Conservation (phyloP, 2,888 invertebrate genomes). For the Empis stercorea region DNA sequence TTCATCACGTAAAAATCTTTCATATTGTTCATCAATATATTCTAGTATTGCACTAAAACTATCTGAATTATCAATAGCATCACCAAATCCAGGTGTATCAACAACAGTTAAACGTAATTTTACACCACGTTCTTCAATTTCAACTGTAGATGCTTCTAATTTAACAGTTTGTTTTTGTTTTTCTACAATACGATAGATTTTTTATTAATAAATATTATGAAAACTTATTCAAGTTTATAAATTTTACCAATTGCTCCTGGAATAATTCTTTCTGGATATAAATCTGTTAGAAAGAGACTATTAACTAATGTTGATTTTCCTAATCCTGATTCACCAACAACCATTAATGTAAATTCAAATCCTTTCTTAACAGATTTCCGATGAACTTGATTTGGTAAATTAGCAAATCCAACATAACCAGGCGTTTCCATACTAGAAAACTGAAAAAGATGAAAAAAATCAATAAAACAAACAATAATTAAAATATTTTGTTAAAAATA, state of each 20-base stretch:
- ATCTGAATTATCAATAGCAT: conserved; percentile 87
- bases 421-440: conserved; percentile 76
- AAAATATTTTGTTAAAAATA: neutral
- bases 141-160: conserved; percentile 90
- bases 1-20: conserved; percentile 80
- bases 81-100: conserved; percentile 93
- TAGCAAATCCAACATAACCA: conserved; percentile 67
- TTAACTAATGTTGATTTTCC: conserved; percentile 95
- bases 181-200: conserved; percentile 41
- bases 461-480: neutral
- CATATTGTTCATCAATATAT: conserved; percentile 96
- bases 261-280: conserved; percentile 85
- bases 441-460: conserved; percentile 37
- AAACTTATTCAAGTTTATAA: conserved; percentile 6
- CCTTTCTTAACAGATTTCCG: conserved; percentile 95
- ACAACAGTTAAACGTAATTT: conserved; percentile 86
- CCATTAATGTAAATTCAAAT: conserved; percentile 96
- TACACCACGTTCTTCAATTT: conserved; percentile 92
- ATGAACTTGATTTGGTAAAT: conserved; percentile 93
- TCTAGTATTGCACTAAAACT: conserved; percentile 86
- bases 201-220: neutral
- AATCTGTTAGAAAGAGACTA: conserved; percentile 84
- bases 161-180: conserved; percentile 87
- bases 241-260: conserved; percentile 69
- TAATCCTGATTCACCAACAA: conserved; percentile 81